Base-by-base conservation (phyloP, 1,140 invertebrate genomes). In the Matsumurasca onukii region DNA sequence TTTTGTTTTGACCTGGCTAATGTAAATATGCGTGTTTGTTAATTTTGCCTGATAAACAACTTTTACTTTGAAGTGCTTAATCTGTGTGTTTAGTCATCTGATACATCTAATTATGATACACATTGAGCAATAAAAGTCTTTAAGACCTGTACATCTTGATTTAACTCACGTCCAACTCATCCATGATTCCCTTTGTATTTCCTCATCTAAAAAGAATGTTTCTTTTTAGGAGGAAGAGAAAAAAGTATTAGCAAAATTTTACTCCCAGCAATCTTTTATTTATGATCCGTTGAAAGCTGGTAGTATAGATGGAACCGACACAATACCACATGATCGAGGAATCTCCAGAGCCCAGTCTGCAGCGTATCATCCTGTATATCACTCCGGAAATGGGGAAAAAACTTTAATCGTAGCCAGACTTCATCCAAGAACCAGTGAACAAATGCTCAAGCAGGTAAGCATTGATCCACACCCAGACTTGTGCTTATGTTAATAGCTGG, bases 231-330 rank as follows among this genome's bases (percentile, higher is more conserved):
- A 68, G 57, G 57, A 63, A 31, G 57, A 68, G 27, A 25, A 48
- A 25, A 27, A 68, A 39, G 29, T 62, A n/a, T 20, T 68, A 12
- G 51, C 25, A 17, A 76, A 80, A 39, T 77, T 76, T 63, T 86
- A 84, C 85, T 81, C 77, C 34, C 80, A 82, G 20, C 83, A 79
- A 75, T 82, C 84, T 5, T 82, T 80, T 72, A 77, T 80, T 45
- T 90, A 89, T 70, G 83, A 89, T 77, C 87, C 88, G 13, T 79
- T 90, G 45, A 88, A 88, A 82, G 87, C 87, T 71, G 91, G 91
- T 9, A 93, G 91, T 73, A 93, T 94, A 25, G 92, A 94, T 83
- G 88, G 91, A 1, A 95, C 92, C 22, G 93, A 95, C 77, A 86
- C 81, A 3, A 85, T 88, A 64, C 90, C 93, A 13, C 94, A 96